These are phyloP conservation scores for Microcebus lehilahytsara DNA, from an alignment of 2,113 vertebrate genomes.

Conservation along the genomic window DNA sequence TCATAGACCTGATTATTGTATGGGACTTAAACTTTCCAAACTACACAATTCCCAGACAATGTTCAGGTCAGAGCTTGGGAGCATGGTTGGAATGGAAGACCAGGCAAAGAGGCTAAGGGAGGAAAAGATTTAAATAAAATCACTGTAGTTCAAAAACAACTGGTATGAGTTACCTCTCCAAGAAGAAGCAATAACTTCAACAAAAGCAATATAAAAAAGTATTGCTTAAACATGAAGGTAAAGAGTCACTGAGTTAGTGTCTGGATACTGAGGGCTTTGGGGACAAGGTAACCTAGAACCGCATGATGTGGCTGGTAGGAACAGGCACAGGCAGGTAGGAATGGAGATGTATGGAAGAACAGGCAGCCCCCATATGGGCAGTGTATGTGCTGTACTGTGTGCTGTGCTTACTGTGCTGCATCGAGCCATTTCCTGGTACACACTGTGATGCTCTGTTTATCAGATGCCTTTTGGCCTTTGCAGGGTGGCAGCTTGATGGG, in stretches of 20 bases:
- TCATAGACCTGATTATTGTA: not conserved
- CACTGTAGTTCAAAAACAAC: not conserved
- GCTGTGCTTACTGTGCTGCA: not conserved
- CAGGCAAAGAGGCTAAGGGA: not conserved
- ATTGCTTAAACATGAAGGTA: not conserved
- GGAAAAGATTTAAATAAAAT: not conserved
- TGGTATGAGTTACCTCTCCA: not conserved
- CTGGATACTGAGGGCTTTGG: not conserved
- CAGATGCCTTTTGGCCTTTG: not conserved
- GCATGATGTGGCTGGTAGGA: not conserved
- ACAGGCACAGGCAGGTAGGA: not conserved
- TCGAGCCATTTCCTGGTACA: not conserved
- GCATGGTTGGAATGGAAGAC: not conserved
- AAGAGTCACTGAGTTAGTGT: not conserved
- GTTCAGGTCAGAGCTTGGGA: not conserved
- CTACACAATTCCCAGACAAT: not conserved
- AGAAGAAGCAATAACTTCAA: not conserved
- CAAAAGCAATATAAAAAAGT: not conserved
- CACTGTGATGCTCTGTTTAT: not conserved
- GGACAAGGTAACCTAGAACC: not conserved
- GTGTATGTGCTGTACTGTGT: fast-evolving
- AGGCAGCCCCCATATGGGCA: not conserved
- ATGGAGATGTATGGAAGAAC: not conserved
- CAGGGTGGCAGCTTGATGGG: not conserved
- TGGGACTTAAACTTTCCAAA: not conserved